Evolutionary conservation across 2,797 vertebrate species (phyloP).

Genomic region (Platalea minor): DNA sequence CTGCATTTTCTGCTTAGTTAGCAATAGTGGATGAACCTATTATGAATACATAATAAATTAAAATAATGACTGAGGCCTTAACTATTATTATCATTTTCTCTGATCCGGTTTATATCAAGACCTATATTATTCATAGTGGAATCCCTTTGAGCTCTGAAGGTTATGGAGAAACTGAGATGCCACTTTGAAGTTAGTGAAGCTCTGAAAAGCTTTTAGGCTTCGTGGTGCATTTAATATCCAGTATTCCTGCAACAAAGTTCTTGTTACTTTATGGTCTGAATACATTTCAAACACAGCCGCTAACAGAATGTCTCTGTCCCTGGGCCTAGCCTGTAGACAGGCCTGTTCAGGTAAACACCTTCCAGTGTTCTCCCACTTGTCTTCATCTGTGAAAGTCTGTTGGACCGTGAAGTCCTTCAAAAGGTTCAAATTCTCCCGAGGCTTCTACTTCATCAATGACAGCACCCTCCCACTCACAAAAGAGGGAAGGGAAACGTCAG

Average conservation of each 20-base stretch:
- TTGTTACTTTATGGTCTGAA: not conserved
- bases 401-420: not conserved
- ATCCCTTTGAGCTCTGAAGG: not conserved
- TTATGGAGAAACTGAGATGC: not conserved
- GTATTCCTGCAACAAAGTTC: not conserved
- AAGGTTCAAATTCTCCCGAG: not conserved
- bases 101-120: not conserved
- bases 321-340: not conserved
- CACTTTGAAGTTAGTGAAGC: not conserved
- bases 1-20: conserved; percentile 41
- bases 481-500: not conserved
- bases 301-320: not conserved
- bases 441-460: not conserved
- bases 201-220: not conserved
- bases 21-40: not conserved
- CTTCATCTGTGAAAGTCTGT: not conserved
- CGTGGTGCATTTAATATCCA: not conserved
- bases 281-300: not conserved
- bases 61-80: not conserved
- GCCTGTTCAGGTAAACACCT: not conserved
- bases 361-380: not conserved
- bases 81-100: not conserved
- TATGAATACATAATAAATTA: not conserved
- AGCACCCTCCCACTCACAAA: not conserved
- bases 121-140: not conserved